Conservation (phyloP, 2,113 vertebrate genomes). For the Stegostoma tigrinum region DNA sequence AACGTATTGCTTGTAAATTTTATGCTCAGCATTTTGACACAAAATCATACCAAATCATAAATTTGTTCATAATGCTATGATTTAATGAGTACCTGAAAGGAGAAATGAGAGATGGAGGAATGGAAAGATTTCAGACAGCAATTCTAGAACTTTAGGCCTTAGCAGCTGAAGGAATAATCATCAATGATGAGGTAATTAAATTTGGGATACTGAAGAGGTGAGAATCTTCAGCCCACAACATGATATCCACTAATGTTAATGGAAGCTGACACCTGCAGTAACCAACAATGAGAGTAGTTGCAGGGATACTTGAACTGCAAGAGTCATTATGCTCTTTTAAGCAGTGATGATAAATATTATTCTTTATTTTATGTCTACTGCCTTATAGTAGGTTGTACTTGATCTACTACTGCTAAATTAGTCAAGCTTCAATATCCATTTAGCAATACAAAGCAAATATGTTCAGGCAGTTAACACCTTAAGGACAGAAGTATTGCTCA, state of each 20-base stretch:
- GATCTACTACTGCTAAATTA: background rate
- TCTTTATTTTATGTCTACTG: background rate
- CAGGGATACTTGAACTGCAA: background rate
- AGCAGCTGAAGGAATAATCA: background rate
- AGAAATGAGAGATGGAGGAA: background rate
- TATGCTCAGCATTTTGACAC: background rate
- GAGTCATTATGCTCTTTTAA: background rate
- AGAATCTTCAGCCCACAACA: background rate
- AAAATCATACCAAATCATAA: background rate
- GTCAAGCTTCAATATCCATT: background rate
- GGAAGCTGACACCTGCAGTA: background rate
- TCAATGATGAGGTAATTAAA: background rate
- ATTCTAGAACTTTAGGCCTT: background rate
- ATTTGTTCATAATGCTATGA: background rate
- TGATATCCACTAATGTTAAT: background rate
- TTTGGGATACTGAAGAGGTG: background rate
- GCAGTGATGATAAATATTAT: background rate
- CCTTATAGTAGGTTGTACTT: background rate
- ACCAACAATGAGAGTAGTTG: background rate
- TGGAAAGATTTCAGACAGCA: background rate
- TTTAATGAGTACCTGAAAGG: background rate
- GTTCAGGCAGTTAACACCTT: background rate
- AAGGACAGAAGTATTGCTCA: background rate
- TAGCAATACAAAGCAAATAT: background rate
- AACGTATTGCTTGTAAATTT: too few relatives aligned